These are phyloP conservation scores for Raphicerus campestris DNA, from an alignment of 2,113 vertebrate species.

Conservation along the genomic window DNA sequence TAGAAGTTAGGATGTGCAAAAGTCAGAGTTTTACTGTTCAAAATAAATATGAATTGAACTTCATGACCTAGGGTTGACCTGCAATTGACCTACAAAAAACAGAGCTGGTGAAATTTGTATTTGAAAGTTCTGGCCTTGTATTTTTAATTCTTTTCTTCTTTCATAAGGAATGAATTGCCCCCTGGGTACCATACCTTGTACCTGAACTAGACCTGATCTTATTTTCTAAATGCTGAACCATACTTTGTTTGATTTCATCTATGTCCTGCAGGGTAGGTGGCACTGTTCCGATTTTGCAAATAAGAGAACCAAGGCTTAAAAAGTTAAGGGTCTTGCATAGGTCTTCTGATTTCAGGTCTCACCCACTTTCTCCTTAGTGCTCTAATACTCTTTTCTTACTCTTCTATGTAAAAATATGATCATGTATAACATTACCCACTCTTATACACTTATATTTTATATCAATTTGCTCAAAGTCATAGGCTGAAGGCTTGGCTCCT, in stretches of 20 bases:
- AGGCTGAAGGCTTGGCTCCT: background rate
- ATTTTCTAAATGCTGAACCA: background rate
- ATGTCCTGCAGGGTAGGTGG: background rate
- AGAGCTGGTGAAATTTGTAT: background rate
- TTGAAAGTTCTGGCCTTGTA: background rate
- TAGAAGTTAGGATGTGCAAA: background rate
- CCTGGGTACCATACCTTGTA: background rate
- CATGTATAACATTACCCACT: background rate
- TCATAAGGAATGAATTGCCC: background rate
- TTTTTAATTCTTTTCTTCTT: background rate
- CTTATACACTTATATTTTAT: background rate
- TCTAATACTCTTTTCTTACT: background rate
- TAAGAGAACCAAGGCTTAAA: background rate
- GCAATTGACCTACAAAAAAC: background rate
- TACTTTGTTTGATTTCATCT: background rate
- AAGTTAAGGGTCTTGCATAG: background rate
- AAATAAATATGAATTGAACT: background rate
- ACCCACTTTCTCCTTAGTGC: background rate
- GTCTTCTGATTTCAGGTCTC: background rate
- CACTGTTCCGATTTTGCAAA: background rate
- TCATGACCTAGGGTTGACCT: background rate
- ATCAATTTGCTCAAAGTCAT: background rate
- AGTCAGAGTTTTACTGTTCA: background rate
- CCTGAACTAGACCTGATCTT: background rate
- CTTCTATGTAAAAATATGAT: background rate